Evolutionary conservation across 1,140 invertebrate genomes (phyloP).

Genomic region (Lepidurus couesii): DNA sequence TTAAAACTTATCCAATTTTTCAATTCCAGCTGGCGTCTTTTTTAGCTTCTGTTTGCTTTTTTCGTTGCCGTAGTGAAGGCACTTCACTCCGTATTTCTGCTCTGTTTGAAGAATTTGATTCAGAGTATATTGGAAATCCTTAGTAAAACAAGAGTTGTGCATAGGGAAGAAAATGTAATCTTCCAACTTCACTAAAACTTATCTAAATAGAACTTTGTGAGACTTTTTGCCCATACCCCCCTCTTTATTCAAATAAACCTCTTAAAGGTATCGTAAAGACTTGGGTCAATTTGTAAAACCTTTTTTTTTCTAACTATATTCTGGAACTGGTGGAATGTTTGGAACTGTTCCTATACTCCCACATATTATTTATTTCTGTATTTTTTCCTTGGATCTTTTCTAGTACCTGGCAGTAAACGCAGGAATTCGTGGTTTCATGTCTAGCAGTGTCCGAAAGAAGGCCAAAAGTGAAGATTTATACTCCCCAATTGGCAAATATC

Average conservation of each 20-base stretch:
- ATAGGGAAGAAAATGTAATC: neutral
- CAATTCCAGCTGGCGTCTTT: no score
- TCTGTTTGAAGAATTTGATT: neutral
- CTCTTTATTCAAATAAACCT: neutral
- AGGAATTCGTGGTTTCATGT: slow-evolving; percentile 9
- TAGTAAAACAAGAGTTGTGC: neutral
- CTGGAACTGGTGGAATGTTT: neutral
- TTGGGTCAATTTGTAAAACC: slow-evolving; percentile 3
- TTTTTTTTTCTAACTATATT: neutral
- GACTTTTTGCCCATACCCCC: neutral
- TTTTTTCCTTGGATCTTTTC: neutral
- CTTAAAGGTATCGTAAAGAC: neutral
- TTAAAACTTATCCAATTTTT: no score
- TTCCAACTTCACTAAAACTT: neutral
- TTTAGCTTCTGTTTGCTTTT: no score
- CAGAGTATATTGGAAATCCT: neutral
- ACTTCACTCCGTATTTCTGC: no score
- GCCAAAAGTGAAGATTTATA: neutral
- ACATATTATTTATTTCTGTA: neutral
- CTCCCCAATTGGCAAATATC: slow-evolving; percentile 3
- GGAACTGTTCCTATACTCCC: neutral
- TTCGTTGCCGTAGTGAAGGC: no score
- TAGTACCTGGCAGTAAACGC: neutral
- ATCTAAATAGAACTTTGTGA: neutral
- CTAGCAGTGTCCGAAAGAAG: neutral